These are phyloP conservation scores for Mycalesis mineus DNA, from an alignment of 2,888 invertebrate species.

Conservation along the genomic window DNA sequence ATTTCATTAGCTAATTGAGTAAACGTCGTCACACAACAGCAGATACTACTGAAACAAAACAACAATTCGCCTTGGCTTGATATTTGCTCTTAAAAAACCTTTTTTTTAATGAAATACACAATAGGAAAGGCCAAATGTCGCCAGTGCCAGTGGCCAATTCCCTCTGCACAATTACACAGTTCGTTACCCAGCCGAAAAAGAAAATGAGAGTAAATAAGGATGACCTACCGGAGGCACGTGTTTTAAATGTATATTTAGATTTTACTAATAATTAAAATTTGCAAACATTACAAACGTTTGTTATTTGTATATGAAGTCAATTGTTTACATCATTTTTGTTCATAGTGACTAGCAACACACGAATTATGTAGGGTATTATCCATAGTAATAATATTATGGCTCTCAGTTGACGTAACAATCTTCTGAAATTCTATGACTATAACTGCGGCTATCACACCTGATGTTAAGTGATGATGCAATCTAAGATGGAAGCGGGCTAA, in stretches of 20 bases:
- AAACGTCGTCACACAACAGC: no score
- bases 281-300: neutral
- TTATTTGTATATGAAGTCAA: no score
- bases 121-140: constrained; percentile 46
- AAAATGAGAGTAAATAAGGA: constrained; percentile 58
- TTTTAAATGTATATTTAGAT: constrained; percentile 30
- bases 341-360: no score
- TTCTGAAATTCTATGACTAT: no score
- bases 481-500: no score
- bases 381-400: no score
- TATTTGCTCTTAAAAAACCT: neutral
- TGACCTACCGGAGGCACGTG: constrained; percentile 42
- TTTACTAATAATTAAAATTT: constrained; percentile 1
- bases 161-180: constrained; percentile 68
- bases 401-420: no score
- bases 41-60: neutral
- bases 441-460: no score
- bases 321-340: no score
- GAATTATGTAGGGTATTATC: no score
- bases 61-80: neutral
- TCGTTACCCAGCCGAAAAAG: constrained; percentile 65
- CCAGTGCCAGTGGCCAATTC: constrained; percentile 47
- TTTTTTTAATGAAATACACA: constrained; percentile 31
- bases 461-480: no score
- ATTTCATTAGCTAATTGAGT: no score